Percentiles rank a stretch among this genome's conserved stretches.
phyloP scores from a whole-genome alignment of 2,888 invertebrate species.

The Tenthredo mesomela region DNA sequence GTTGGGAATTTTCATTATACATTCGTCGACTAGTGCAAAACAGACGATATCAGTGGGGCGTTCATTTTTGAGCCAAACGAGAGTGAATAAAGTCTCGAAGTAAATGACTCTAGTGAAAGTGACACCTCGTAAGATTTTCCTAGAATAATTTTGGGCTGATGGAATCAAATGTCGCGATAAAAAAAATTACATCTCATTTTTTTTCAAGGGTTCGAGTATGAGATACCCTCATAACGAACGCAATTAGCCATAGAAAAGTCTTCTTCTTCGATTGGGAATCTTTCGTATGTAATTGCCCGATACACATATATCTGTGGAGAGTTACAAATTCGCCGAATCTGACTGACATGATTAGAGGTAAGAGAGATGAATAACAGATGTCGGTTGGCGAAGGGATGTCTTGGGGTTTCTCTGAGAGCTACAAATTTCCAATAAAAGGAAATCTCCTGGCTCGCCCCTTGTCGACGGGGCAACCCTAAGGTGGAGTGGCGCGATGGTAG shows the following conservation, averaged over 20 bases:
- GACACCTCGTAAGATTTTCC: background rate
- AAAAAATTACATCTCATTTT: background rate
- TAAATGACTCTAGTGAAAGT: background rate
- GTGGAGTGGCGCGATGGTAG: conserved; percentile 54
- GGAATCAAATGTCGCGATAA: background rate
- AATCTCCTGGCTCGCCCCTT: conserved; percentile 59
- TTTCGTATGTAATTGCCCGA: background rate
- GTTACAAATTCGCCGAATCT: background rate
- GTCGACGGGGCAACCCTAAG: conserved; percentile 49
- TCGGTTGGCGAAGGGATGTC: conserved; percentile 35
- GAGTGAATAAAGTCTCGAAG: background rate
- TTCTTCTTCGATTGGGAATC: background rate
- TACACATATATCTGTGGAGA: background rate
- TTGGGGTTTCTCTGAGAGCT: conserved; percentile 45
- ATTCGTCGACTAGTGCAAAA: no score
- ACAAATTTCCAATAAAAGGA: conserved; percentile 62
- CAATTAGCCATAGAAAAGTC: background rate
- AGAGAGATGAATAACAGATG: conserved; percentile 33
- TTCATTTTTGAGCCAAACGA: no score
- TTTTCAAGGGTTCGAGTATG: background rate
- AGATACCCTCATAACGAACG: background rate
- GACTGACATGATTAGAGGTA: background rate
- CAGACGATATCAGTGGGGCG: no score
- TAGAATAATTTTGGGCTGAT: background rate
- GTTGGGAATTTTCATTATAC: no score